Conservation (phyloP, 2,888 invertebrate species). For the Chrysolina americana region DNA sequence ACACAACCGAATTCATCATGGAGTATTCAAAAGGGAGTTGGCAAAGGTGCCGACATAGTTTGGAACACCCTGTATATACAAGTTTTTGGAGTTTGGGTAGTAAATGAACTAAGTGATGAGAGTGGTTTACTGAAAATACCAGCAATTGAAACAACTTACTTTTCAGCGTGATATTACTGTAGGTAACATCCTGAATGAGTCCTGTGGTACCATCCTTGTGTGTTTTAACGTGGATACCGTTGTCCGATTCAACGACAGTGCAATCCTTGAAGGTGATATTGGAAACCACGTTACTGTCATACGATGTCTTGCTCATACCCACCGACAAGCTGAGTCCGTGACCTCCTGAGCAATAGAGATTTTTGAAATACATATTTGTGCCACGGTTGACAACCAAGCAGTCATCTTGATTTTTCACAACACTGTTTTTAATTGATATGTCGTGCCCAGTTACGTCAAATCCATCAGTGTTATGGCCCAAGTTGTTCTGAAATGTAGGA, state of each 20-base stretch:
- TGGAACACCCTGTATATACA: too few species aligned
- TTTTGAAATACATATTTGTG: slow-evolving; percentile 34
- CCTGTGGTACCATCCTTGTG: slow-evolving; percentile 46
- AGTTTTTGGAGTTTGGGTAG: too few species aligned
- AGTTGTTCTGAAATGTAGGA: slow-evolving; percentile 5
- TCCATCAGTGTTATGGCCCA: slow-evolving; percentile 52
- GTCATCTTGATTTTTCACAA: slow-evolving; percentile 50
- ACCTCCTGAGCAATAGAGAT: slow-evolving; percentile 46
- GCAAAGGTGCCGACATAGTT: too few species aligned
- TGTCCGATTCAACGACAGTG: slow-evolving; percentile 35
- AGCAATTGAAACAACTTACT: slow-evolving; percentile 30
- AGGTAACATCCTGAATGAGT: slow-evolving; percentile 41
- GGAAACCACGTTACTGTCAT: slow-evolving; percentile 36
- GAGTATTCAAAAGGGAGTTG: too few species aligned
- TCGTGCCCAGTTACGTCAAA: slow-evolving; percentile 42
- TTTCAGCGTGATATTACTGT: slow-evolving; percentile 39
- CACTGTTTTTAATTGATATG: slow-evolving; percentile 31
- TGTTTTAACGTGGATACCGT: slow-evolving; percentile 51
- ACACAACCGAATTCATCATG: too few species aligned
- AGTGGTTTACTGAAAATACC: too few species aligned
- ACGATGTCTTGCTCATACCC: slow-evolving; percentile 42
- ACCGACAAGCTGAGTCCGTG: slow-evolving; percentile 49
- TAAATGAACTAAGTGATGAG: too few species aligned
- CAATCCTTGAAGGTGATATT: slow-evolving; percentile 42
- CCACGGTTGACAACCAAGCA: slow-evolving; percentile 49